Percentiles rank a stretch among this genome's conserved stretches.
Conservation (phyloP, 2,888 invertebrate genomes). For the Alviniconcha strummeri region DNA sequence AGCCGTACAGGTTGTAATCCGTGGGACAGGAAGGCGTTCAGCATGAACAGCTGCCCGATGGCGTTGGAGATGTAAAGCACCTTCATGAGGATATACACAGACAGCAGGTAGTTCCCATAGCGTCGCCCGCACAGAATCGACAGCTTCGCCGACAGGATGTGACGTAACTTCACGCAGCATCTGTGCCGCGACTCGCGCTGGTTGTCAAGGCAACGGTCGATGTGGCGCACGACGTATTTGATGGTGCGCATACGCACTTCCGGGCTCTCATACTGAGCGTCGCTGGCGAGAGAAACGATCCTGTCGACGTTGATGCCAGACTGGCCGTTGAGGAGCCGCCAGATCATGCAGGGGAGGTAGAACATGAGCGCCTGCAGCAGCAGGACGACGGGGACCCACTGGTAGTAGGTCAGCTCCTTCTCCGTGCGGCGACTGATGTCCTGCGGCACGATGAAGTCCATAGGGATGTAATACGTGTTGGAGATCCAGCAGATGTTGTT, state of each 20-base stretch:
- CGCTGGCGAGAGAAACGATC: constrained; percentile 69
- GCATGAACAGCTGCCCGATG: constrained; percentile 74
- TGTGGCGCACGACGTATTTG: constrained; percentile 74
- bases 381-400: constrained; percentile 74
- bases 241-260: constrained; percentile 74
- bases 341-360: constrained; percentile 75
- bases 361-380: constrained; percentile 75
- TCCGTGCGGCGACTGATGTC: constrained; percentile 41
- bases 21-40: constrained; percentile 74
- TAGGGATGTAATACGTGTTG: constrained; percentile 75
- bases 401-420: constrained; percentile 70
- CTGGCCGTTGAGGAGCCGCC: constrained; percentile 75
- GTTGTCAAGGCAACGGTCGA: constrained; percentile 74
- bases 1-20: constrained; percentile 72
- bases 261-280: constrained; percentile 74
- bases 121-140: constrained; percentile 71
- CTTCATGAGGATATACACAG: constrained; percentile 73
- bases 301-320: constrained; percentile 75
- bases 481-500: constrained; percentile 77
- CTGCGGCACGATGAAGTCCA: constrained; percentile 52
- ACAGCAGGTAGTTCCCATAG: constrained; percentile 75
- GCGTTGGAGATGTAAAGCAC: constrained; percentile 73
- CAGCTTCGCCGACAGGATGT: constrained; percentile 67
- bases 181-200: constrained; percentile 67
- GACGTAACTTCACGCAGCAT: constrained; percentile 66